Evolutionary conservation across 2,888 invertebrate species (phyloP).

Genomic region (Therioaphis trifolii): DNA sequence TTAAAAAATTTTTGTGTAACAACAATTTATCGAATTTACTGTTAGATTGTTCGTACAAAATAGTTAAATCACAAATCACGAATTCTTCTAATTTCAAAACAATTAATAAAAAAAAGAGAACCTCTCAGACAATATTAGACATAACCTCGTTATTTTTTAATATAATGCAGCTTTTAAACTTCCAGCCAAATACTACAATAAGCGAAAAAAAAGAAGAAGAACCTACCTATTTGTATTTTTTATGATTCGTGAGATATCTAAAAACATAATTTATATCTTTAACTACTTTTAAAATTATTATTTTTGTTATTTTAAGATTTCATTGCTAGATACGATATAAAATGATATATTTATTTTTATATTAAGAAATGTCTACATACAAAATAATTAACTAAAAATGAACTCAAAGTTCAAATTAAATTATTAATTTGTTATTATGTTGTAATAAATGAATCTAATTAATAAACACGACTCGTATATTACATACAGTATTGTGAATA

Average conservation of each 20-base stretch:
- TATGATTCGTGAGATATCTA: neutral
- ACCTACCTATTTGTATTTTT: neutral
- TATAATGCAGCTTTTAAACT: neutral
- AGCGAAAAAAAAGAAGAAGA: neutral
- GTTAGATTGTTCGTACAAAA: neutral
- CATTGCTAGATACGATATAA: no score
- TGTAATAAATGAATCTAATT: no score
- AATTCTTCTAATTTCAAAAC: neutral
- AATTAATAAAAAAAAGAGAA: neutral
- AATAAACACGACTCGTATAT: no score
- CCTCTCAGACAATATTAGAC: neutral
- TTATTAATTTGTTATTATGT: no score
- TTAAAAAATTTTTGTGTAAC: neutral
- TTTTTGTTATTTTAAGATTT: no score
- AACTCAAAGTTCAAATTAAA: no score
- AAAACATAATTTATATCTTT: no score
- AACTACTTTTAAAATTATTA: no score
- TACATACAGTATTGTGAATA: no score
- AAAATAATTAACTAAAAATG: no score
- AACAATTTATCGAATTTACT: neutral
- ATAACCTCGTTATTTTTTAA: neutral
- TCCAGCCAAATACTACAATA: neutral
- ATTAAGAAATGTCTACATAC: no score
- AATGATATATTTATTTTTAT: no score
- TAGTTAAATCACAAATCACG: neutral